Evolutionary conservation across 2,888 invertebrate species (phyloP).

Genomic region (Hemaris fuciformis): DNA sequence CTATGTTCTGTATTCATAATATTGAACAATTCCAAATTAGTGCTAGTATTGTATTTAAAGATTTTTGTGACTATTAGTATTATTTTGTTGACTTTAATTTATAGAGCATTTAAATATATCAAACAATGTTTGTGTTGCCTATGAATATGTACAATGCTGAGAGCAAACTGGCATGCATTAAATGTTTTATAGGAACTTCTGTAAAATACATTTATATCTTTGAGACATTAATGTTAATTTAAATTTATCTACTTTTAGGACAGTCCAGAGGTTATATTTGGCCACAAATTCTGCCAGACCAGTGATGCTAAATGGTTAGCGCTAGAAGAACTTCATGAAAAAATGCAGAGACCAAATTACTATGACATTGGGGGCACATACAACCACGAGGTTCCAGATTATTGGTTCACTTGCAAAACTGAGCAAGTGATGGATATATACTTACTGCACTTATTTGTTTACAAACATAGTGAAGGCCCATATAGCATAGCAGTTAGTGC

Average conservation of each 20-base stretch:
- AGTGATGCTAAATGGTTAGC: constrained; percentile 59
- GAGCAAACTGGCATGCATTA: neutral
- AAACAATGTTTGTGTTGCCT: neutral
- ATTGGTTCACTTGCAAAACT: constrained; percentile 60
- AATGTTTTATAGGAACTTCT: neutral
- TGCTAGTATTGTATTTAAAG: neutral
- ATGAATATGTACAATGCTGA: neutral
- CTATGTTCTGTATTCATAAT: too few relatives aligned
- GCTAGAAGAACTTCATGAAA: constrained; percentile 56
- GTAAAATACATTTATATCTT: neutral
- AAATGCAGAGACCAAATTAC: constrained; percentile 58
- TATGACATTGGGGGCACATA: constrained; percentile 72
- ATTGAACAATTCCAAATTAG: neutral
- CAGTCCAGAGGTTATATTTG: constrained; percentile 45
- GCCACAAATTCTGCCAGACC: constrained; percentile 55
- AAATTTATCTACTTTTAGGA: constrained; percentile 38
- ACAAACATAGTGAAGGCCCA: constrained; percentile 46
- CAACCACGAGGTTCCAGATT: constrained; percentile 54
- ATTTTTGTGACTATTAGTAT: neutral
- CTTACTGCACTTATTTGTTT: constrained; percentile 63
- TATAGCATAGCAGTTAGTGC: constrained; percentile 50
- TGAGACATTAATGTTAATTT: neutral
- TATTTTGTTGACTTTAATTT: neutral
- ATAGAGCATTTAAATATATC: neutral
- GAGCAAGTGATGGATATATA: constrained; percentile 54